phyloP scores from a whole-genome alignment of 2,797 vertebrate genomes.

The Syndactyla subalaris region DNA sequence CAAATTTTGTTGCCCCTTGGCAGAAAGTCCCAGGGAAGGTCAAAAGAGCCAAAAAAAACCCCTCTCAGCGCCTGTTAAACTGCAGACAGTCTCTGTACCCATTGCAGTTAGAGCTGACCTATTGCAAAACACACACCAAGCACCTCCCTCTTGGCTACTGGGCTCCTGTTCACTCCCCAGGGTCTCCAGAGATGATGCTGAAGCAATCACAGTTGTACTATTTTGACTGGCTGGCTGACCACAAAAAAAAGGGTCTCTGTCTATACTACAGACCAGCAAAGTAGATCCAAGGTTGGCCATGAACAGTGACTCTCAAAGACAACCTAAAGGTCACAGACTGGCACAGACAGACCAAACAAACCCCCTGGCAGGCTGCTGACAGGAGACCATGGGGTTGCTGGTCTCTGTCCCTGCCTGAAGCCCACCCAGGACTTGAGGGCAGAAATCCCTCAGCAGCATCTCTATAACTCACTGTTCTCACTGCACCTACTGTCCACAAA shows the following conservation, averaged over 20 bases:
- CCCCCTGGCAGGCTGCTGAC: neutral
- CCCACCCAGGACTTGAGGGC: neutral
- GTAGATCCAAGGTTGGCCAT: neutral
- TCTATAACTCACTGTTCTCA: fast-evolving
- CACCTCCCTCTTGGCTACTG: neutral
- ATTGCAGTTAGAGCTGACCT: neutral
- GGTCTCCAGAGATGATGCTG: neutral
- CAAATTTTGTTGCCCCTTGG: too few species aligned
- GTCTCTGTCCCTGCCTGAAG: neutral
- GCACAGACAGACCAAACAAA: neutral
- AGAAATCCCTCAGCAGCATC: neutral
- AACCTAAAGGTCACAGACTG: neutral
- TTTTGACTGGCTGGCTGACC: constrained; percentile 20
- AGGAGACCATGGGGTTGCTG: neutral
- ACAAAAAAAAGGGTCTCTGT: neutral
- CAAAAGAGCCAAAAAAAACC: neutral
- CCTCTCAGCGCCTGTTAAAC: neutral
- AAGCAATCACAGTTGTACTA: constrained; percentile 17
- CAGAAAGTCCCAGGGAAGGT: neutral
- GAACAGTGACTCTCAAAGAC: neutral
- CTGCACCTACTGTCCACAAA: neutral
- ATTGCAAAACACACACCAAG: constrained; percentile 15
- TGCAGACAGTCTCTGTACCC: neutral
- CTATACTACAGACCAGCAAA: neutral
- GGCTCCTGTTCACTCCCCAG: neutral